Conservation (phyloP, 2,113 vertebrate species). For the Dolichallabes microphthalmus region DNA sequence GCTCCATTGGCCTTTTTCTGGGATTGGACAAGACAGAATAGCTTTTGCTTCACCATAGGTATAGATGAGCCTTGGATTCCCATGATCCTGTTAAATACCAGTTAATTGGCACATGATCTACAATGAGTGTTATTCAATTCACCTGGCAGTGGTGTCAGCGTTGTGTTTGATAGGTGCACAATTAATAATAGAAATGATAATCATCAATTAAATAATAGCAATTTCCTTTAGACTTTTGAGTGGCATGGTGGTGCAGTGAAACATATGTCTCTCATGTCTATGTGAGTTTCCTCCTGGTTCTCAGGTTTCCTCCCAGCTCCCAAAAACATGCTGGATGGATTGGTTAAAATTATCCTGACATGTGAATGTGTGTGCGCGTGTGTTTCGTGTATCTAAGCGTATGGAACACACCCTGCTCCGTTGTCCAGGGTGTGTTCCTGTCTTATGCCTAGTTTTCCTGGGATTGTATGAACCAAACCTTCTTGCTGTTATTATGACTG, state of each 20-base stretch:
- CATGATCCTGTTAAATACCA: too few relatives aligned
- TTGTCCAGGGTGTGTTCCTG: slow-evolving; percentile 22
- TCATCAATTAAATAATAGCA: not conserved
- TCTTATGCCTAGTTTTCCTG: slow-evolving; percentile 6
- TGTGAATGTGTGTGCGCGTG: not conserved
- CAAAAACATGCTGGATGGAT: not conserved
- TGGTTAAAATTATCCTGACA: not conserved
- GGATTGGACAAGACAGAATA: too few relatives aligned
- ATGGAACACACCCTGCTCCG: not conserved
- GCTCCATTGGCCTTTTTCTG: too few relatives aligned
- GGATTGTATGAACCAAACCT: not conserved
- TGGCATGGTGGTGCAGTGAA: not conserved
- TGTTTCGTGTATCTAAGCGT: not conserved
- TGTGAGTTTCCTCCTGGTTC: not conserved
- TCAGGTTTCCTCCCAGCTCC: not conserved
- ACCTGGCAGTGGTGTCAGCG: too few relatives aligned
- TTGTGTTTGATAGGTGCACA: too few relatives aligned
- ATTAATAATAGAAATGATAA: too few relatives aligned
- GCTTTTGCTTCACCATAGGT: too few relatives aligned
- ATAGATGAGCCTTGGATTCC: too few relatives aligned
- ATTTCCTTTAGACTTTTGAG: not conserved
- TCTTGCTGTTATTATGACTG: too few relatives aligned
- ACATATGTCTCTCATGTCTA: not conserved
- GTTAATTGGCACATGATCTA: too few relatives aligned
- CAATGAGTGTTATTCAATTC: too few relatives aligned